Conservation (phyloP, 2,113 vertebrate species). For the Elaphurus davidianus region DNA sequence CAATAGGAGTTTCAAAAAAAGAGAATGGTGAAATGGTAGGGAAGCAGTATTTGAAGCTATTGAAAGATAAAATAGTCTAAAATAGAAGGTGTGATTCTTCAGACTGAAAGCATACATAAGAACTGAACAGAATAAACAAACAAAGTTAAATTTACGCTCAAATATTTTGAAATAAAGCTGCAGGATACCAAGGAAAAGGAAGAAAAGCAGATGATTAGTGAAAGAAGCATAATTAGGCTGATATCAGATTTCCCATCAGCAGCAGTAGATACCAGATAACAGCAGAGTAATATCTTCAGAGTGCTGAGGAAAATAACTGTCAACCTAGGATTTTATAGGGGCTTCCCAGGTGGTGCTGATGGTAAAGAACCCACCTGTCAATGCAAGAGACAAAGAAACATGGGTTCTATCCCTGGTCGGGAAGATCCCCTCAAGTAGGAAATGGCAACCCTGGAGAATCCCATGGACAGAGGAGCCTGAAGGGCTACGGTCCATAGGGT, state of each 20-base stretch:
- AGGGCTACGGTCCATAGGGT: background rate
- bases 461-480: background rate
- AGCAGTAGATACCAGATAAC: background rate
- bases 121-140: background rate
- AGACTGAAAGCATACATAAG: background rate
- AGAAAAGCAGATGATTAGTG: background rate
- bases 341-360: background rate
- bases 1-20: background rate
- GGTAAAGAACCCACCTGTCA: background rate
- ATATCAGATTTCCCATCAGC: background rate
- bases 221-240: background rate
- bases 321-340: background rate
- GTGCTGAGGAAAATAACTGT: background rate
- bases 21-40: background rate
- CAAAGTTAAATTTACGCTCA: background rate
- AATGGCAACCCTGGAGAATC: background rate
- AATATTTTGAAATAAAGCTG: background rate
- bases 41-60: background rate
- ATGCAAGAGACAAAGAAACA: background rate
- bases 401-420: background rate
- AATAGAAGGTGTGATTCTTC: background rate
- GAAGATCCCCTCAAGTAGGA: background rate
- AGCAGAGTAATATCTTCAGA: background rate
- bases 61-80: background rate
- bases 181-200: background rate